Evolutionary conservation across 2,113 vertebrate genomes (phyloP), one percentile per base, ranked within the genome.

Genomic region (Sinocyclocheilus rhinocerous): DNA sequence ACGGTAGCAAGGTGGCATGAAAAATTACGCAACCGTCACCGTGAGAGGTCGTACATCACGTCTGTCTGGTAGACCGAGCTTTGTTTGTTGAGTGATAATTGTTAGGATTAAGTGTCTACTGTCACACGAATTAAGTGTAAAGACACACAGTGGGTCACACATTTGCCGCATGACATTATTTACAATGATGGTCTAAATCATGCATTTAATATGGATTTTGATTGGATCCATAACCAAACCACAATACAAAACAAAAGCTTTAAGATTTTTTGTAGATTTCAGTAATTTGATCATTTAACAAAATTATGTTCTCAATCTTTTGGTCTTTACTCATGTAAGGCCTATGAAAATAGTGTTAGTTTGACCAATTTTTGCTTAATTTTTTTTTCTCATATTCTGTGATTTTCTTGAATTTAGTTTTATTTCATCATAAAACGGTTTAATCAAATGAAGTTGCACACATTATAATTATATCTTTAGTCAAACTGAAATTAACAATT

Each of bases 161-260:
- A 86, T 70, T 83, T 55, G 65, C 20, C 6, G 26, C 81, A 13
- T 70, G 42, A 20, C 63, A 83, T 83, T 55, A 83, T 70, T 83
- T 65, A 70, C 45, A 33, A 82, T 82, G 24, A 83, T 36, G 26
- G 63, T n/a, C 24, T 83, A 83, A 70, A 69, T 70, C 45, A 70
- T 33, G 81, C 81, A 82, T 52, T 63, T 82, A 69, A 52, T 69
- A 82, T 29, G 45, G 26, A 33, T 45, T 16, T 55, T 69, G 63
- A 82, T 69, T 67, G 45, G 63, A 70, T 69, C 81, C 65, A 67
- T 52, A 52, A 70, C 2, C 11, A 6, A 67, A 29, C 2, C 1
- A 65, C 11, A 20, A 81, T 11, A 61, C 2, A 50, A 70, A 83
- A 83, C 45, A 70, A 83, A 70, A 50, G 24, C 39, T 82, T 11